Evolutionary conservation across 2,113 vertebrate genomes (phyloP), one percentile per base, ranked within the genome.

Genomic region (Ictalurus punctatus): DNA sequence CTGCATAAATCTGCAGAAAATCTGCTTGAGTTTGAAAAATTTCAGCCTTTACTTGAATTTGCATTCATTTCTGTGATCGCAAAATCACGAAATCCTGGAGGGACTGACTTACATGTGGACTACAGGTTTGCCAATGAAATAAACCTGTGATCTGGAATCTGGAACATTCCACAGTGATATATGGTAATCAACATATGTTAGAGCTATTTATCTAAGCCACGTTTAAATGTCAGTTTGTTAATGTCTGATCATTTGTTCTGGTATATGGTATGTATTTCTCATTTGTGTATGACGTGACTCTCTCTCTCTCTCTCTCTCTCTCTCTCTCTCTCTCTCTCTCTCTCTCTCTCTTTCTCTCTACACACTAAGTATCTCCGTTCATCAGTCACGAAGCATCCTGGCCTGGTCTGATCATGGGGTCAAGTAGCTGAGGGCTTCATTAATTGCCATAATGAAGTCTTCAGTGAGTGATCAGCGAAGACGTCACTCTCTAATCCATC

Each of bases 361-460:
- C 16, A 81, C 27, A 19, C n/a, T 56, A 56, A 14, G 52, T 21
- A 13, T 56, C 48, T 80, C 78, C 14, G 44, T 80, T 93, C 90
- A 94, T 95, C 93, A 95, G 94, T 93, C 93, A 94, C 95, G 94
- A 94, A 95, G 93, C 92, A 93, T 95, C 92, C 90, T 65, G 63
- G 69, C 83, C 83, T 85, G 73, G 44, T 89, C 83, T 85, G 88
- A 85, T 85, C 27, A 6, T 5, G 88, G 95, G 87, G 95, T 96
- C 95, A 96, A 95, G 94, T 92, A 94, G 93, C 90, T 48, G 89
- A 92, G 94, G 93, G 93, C 91, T 87, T 91, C 94, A 95, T 96
- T 96, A 96, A 95, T 95, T 94, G 95, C 92, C 93, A 94, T 95
- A 95, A 95, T 94, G 94, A 94, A 95, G 95, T 94, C 94, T 91